Base-by-base conservation (phyloP, 2,797 vertebrate species). In the Anniella stebbinsi region DNA sequence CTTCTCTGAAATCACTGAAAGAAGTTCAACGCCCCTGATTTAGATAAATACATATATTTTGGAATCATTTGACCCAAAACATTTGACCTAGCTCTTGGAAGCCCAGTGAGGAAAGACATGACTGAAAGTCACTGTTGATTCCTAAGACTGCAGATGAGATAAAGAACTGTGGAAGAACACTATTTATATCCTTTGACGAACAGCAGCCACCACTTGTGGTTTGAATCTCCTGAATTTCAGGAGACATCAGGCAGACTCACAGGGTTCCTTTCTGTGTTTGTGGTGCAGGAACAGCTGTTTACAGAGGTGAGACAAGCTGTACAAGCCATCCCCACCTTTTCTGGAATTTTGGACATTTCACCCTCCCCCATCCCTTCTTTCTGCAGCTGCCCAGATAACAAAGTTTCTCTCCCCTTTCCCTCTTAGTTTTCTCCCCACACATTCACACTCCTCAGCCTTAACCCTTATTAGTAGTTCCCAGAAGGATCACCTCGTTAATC, bases 231-330 rank as follows among this genome's bases (percentile, higher is more conserved):
- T 84, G 75, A 84, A 92, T 91, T 87, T 93, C 82, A 87, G 87
- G 69, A 77, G 89, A 38, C 91, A 33, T 57, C 72, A 67, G 70
- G 67, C 12, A 89, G 87, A 89, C 94, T 91, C 89, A 94, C 91
- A 94, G 93, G 80, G 86, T 67, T 92, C 9, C 84, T 89, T 93
- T 81, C 89, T 60, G 92, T 90, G 88, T 87, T 93, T 78, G 45
- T 80, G 89, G 73, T 23, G 28, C 70, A 88, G 5, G 18, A 92
- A 66, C 86, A 94, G 90, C 87, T 94, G 88, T 69, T 87, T 69
- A 0, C 3, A 92, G 60, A 92, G 25, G 33, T 86, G 48, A 92
- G 92, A 80, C 45, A 89, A 93, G 69, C 78, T 2, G 0, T 76
- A 67, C 91, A 93, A 92, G n/a, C 45, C 25, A 78, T 28, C 54